phyloP scores from a whole-genome alignment of 37 sponge, comb jelly and placozoan species.

The Ianthella basta region DNA sequence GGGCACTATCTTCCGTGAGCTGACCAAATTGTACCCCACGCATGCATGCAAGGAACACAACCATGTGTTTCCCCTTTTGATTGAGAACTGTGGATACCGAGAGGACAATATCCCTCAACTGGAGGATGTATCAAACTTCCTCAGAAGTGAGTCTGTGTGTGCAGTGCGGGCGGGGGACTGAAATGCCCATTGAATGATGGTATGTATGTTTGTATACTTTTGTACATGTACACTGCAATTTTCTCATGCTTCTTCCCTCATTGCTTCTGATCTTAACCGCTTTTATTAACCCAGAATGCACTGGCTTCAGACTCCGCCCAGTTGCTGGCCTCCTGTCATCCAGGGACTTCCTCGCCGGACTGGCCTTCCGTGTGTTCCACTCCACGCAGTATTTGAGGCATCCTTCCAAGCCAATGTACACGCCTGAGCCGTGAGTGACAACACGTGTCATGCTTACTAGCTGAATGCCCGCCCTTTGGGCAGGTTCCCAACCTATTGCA shows the following conservation, averaged over 20 bases:
- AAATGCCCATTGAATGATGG: neutral
- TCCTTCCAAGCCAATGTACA: constrained; percentile 92
- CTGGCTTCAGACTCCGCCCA: constrained; percentile 93
- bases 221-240: neutral
- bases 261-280: neutral
- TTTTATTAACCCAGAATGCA: constrained; percentile 55
- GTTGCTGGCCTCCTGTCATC: constrained; percentile 98
- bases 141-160: constrained; percentile 40
- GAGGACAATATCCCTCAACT: constrained; percentile 94
- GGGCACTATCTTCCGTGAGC: constrained; percentile 86
- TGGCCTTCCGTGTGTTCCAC: constrained; percentile 98
- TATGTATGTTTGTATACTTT: constrained; percentile 10
- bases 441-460: neutral
- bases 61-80: constrained; percentile 87
- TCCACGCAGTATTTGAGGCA: constrained; percentile 98
- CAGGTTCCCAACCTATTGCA: too few species aligned
- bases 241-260: neutral
- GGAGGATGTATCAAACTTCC: constrained; percentile 85
- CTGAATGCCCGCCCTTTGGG: neutral
- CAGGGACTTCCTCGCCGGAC: constrained; percentile 95
- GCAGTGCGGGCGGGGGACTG: neutral
- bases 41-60: constrained; percentile 97
- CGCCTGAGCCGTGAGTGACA: constrained; percentile 96
- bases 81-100: constrained; percentile 97
- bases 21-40: constrained; percentile 90